Base-by-base conservation (phyloP, 2,113 vertebrate species). In the Anseranas semipalmata region DNA sequence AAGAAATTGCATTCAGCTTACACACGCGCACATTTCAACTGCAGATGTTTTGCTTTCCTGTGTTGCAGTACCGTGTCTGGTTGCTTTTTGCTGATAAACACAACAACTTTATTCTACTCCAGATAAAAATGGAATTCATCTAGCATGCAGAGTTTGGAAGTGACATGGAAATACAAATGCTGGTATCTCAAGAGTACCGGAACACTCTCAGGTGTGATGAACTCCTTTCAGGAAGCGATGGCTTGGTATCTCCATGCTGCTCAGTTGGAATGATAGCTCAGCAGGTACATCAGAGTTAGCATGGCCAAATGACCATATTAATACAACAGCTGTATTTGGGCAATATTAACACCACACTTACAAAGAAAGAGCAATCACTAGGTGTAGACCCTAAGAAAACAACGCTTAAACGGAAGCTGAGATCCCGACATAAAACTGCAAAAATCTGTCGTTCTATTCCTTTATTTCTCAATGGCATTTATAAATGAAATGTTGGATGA, bases 211-310 rank as follows among this genome's bases (percentile, higher is more conserved):
- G 48, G 12, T 50, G 48, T 41, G 39, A 41, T 21, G 4, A 60
- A 22, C 7, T 35, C 39, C 58, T 14, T 78, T 53, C n/a, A 72
- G 63, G 20, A 76, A 59, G 9, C 37, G 32, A 32, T 3, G 1
- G 22, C 22, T 59, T 25, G 48, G 33, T 32, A 45, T 27, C 50
- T 86, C 28, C 37, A 63, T 12, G 50, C 63, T 24, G 33, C 32
- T 55, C 74, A 17, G 27, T 15, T 2, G 33, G 46, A 53, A 37
- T 0, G 2, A 28, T 1, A 62, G 60, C 39, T 67, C 32, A 63
- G 79, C 16, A 6, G 41, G 18, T 35, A 3, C 7, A 15, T 24
- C 19, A 7, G 15, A 37, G 25, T 13, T 65, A 73, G 32, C 9
- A 3, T 1, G 13, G 48, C 24, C 56, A 75, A 39, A 63, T 28